phyloP scores from a whole-genome alignment of 2,888 invertebrate species.

The Urechis unicinctus region DNA sequence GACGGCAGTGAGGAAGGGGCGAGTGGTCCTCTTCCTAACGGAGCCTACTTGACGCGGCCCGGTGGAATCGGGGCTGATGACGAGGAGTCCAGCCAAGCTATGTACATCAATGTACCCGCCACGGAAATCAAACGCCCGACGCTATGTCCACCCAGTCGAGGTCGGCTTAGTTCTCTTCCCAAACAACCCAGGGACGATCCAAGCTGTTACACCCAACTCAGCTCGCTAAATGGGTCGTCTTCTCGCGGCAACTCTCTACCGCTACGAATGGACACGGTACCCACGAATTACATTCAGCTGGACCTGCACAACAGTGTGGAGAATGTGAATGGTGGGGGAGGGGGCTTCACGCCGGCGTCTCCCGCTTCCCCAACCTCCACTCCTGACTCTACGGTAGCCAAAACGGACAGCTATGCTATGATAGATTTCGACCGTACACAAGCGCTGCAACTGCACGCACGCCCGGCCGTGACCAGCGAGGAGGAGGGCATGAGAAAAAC shows the following conservation, averaged over 20 bases:
- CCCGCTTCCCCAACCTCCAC: background rate
- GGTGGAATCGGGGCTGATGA: background rate
- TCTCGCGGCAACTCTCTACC: background rate
- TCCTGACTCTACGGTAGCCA: conserved; percentile 4
- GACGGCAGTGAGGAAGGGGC: background rate
- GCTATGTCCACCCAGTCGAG: background rate
- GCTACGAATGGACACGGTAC: background rate
- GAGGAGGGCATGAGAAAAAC: conserved; percentile 16
- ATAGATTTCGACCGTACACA: conserved; percentile 92
- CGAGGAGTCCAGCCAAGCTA: conserved; percentile 6
- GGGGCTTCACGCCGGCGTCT: background rate
- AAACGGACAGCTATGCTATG: conserved; percentile 68
- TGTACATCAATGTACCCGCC: conserved; percentile 14
- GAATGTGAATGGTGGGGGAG: background rate
- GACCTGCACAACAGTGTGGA: conserved; percentile 11
- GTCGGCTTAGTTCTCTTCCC: background rate
- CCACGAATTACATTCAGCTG: conserved; percentile 17
- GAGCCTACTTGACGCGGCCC: too few species aligned
- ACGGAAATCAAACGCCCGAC: background rate
- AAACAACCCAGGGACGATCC: conserved; percentile 1
- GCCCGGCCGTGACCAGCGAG: conserved; percentile 2
- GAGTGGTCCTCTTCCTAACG: background rate
- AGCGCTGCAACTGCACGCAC: conserved; percentile 62
- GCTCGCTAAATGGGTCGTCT: conserved; percentile 1
- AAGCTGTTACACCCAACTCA: conserved; percentile 9